Percentiles rank a stretch among this genome's conserved stretches.
Conservation (phyloP, 2,888 invertebrate genomes). For the Bimastos eiseni region DNA sequence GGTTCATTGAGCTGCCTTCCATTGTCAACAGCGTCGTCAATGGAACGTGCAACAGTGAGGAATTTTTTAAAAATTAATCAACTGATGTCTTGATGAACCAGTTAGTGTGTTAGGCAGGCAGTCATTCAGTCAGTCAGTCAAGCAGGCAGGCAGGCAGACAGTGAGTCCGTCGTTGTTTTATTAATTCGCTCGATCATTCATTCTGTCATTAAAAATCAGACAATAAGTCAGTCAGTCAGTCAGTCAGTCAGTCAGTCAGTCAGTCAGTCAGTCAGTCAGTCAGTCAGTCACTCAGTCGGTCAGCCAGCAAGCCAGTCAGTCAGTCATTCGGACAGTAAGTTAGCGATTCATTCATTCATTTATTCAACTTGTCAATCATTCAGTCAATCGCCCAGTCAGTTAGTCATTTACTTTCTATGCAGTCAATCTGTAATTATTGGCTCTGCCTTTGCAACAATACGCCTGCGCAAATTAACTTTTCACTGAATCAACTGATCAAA, state of each 20-base stretch:
- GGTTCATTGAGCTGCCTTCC: constrained; percentile 28
- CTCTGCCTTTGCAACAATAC: no score
- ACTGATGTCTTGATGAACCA: not conserved
- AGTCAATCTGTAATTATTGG: no score
- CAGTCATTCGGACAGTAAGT: no score
- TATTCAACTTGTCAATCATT: no score
- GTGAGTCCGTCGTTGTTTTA: not conserved
- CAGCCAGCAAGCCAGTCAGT: no score
- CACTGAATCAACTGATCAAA: no score
- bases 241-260: not conserved
- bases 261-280: not conserved
- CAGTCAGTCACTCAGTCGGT: no score
- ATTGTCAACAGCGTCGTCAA: constrained; percentile 4
- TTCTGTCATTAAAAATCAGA: not conserved
- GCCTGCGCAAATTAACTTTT: no score
- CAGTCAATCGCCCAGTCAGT: no score
- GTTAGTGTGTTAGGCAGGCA: not conserved
- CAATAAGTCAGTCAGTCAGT: not conserved
- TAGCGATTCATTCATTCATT: no score
- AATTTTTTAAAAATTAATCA: not conserved
- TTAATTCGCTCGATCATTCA: not conserved
- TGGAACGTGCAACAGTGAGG: constrained; percentile 29
- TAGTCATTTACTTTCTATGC: no score
- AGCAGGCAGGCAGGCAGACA: not conserved
- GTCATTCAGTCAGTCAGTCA: not conserved